Evolutionary conservation across 1,140 invertebrate genomes (phyloP), one percentile per base, ranked within the genome.

Genomic region (Ruditapes philippinarum): DNA sequence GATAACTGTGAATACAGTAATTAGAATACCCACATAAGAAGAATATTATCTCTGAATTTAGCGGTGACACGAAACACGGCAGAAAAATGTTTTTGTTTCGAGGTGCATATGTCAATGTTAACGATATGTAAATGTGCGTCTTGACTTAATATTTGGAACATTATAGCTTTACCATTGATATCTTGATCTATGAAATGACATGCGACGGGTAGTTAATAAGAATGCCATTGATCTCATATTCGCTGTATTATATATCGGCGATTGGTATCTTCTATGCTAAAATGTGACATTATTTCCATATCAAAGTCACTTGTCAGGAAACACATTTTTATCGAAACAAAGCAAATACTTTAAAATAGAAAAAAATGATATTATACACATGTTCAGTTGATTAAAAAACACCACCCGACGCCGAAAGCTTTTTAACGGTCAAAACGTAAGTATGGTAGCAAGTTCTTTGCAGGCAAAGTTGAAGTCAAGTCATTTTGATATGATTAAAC

Each of bases 21-120:
- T 57, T 57, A 14, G 51, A 22, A 65, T 65, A 31, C 25, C 19
- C 33, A 19, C 31, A 33, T 65, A 65, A 45, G 4, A 36, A n/a
- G 19, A 65, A 65, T 65, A 31, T 19, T 31, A 31, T 65, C 60
- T 19, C 4, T 65, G 33, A 1, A 65, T 65, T 65, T 33, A 19
- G 9, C 57, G 57, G 19, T 28, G n/a, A 28, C 57, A 62, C 57
- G 57, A 62, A 62, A 62, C 57, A 62, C 28, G 25, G 25, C 57
- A 28, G 25, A 70, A 70, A 70, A 70, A 70, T 38, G 65, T 38
- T 70, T 70, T 70, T 70, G 65, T 70, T 14, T 70, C 1, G 19
- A 22, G 65, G 65, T 38, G 33, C 65, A 70, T 70, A 70, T 70
- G 65, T 70, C 65, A 70, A 5, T 70, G 65, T 40, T 70, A 70